phyloP scores from a whole-genome alignment of 2,888 invertebrate genomes.

The Pollenia labialis region DNA sequence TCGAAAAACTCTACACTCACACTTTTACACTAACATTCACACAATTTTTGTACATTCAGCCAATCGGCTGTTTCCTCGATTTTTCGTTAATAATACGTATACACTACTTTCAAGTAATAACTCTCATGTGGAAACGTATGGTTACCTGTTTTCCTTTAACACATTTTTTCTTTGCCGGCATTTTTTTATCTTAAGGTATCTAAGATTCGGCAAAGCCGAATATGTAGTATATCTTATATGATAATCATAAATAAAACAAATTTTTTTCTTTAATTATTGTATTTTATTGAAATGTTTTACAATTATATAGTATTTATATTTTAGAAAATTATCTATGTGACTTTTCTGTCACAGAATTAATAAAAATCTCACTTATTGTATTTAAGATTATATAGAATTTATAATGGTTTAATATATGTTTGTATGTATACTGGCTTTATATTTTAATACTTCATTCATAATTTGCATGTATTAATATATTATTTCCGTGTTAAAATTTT shows the following conservation, averaged over 20 bases:
- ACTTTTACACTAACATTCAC: too few relatives aligned
- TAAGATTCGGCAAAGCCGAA: background rate
- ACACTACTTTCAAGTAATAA: too few relatives aligned
- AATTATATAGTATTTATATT: slow-evolving; percentile 50
- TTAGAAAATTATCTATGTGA: slow-evolving; percentile 67
- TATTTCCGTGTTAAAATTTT: slow-evolving; percentile 49
- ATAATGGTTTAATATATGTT: slow-evolving; percentile 47
- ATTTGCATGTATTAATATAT: slow-evolving; percentile 44
- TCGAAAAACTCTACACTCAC: too few relatives aligned
- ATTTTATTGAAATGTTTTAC: slow-evolving; percentile 70
- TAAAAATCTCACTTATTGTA: slow-evolving; percentile 68
- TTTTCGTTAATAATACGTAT: too few relatives aligned
- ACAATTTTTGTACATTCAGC: too few relatives aligned
- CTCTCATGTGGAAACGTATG: too few relatives aligned
- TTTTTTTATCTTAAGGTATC: too few relatives aligned
- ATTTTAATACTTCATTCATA: slow-evolving; percentile 52
- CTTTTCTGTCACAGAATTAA: slow-evolving; percentile 61
- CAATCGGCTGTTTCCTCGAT: too few relatives aligned
- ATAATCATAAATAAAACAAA: background rate
- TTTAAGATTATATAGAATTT: slow-evolving; percentile 62
- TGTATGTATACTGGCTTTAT: slow-evolving; percentile 53
- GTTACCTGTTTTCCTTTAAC: too few relatives aligned
- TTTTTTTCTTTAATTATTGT: slow-evolving; percentile 33
- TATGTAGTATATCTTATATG: background rate
- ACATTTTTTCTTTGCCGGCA: too few relatives aligned